Base-by-base conservation (phyloP, 1,140 invertebrate species). In the Gonioctena quinquepunctata region DNA sequence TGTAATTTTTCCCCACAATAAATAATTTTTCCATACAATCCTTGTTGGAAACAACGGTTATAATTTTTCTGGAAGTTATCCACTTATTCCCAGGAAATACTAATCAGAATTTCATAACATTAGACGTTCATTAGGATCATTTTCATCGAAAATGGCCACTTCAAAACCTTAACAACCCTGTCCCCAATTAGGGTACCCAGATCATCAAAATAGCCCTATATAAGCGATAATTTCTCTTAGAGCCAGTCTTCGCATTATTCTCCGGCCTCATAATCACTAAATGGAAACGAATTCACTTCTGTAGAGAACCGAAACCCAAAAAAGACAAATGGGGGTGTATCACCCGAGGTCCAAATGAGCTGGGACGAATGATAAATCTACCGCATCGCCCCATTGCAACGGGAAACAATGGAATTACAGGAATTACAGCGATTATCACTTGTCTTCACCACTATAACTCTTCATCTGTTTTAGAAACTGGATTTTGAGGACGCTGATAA, bases 361-460 rank as follows among this genome's bases (percentile, higher is more conserved):
- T 54, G 66, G 27, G 56, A 66, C 70, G 65, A 70, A 76, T 79
- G 76, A 79, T 79, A 77, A 79, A 79, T 79, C 69, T 76, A 66
- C 69, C 60, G 48, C 27, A 66, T 49, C 57, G 50, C 66, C 70
- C 75, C 72, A 42, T 13, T 22, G 56, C 64, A 42, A 50, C 59
- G 27, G 49, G 66, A 68, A 65, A 59, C 77, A 77, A 80, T 80
- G 76, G 73, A 78, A 80, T 80, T 80, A 80, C 66, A 69, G 68
- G 13, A 42, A 42, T 42, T 42, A 42, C 33, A n/a, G n/a, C 72
- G 77, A 80, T 80, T 78, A 80, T 80, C 78, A 78, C 76, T 78
- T 78, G 78, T 77, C 77, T 74, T 72, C 69, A 28, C 57, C 66
- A 64, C 61, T 77, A 72, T 77, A 74, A 79, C 76, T 78, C 73